Base-by-base conservation (phyloP, 1,140 invertebrate genomes). In the Drosophila busckii region DNA sequence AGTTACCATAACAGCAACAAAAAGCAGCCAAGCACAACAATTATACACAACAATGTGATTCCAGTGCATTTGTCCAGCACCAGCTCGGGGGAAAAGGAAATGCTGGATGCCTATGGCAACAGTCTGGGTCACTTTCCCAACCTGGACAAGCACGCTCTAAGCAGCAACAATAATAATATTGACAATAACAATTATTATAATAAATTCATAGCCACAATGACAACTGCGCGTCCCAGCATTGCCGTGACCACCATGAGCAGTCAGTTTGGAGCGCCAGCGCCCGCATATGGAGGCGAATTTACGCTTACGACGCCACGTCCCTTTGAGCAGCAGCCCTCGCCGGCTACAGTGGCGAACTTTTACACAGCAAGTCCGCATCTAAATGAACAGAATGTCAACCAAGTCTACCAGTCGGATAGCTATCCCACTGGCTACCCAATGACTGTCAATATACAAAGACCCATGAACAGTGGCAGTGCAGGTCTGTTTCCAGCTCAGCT, bases 11-110 rank as follows among this genome's bases (percentile, higher is more conserved):
- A 46, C 10, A 23, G 44, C 13, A 82, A 40, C 34, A 80, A 80
- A n/a, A 63, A 63, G 28, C 32, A 29, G 7, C 71, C 84, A 0
- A 55, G 49, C 10, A 85, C 80, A 0, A 85, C 85, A 3, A 87
- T 87, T n/a, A 87, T 87, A 3, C 85, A 87, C 60, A 87, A 87
- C 32, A 87, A 87, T 41, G 78, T 87, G 4, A 84, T 86, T 17
- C 84, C 84, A 0, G 70, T 84, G 0, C 80, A 84, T 37, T 3
- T 85, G 15, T 53, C 84, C 12, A 64, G 70, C 31, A 84, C 78
- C 0, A 78, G 46, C 16, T 83, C 80, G 1, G 84, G 80, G 3
- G 80, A 84, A 23, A 84, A 73, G 35, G 84, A 86, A 20, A 52
- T 83, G 0, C 10, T 86, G 8, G 84, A 86, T 9, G 63, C 62